Conservation (phyloP, 1,140 invertebrate genomes). For the Halesus radiatus region DNA sequence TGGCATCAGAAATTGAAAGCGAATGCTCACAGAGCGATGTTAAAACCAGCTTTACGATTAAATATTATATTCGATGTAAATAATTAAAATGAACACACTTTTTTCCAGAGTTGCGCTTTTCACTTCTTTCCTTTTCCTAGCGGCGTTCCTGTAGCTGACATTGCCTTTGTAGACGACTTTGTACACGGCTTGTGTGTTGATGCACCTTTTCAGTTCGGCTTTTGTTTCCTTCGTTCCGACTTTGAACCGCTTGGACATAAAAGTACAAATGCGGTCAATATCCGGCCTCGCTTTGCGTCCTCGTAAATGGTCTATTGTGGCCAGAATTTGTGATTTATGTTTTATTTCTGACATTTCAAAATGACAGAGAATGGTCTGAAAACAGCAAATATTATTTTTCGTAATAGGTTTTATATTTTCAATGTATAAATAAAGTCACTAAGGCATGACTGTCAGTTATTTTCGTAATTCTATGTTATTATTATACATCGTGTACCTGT, state of each 20-base stretch:
- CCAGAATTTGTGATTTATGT: conserved; percentile 82
- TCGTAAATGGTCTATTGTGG: conserved; percentile 87
- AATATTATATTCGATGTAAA: background rate
- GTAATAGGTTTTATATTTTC: too few species aligned
- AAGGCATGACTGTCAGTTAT: too few species aligned
- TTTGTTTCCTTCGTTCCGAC: conserved; percentile 81
- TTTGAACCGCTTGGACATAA: conserved; percentile 80
- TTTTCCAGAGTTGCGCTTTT: conserved; percentile 55
- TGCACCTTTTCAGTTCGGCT: conserved; percentile 80
- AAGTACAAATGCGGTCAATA: conserved; percentile 85
- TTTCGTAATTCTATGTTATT: background rate
- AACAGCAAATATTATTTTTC: background rate
- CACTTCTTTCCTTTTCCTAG: conserved; percentile 71
- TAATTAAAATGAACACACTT: background rate
- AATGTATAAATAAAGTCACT: too few species aligned
- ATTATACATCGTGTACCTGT: conserved; percentile 2
- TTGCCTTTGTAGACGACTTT: conserved; percentile 91
- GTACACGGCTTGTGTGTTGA: conserved; percentile 82
- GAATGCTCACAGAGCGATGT: too few species aligned
- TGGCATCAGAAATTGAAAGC: too few species aligned
- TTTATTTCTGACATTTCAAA: conserved; percentile 71
- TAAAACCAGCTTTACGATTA: too few species aligned
- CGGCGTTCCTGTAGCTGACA: conserved; percentile 86
- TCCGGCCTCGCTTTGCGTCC: conserved; percentile 87
- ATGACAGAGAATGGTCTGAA: conserved; percentile 27